Conservation (phyloP, 2,888 invertebrate genomes). For the Heliothis peltigera region DNA sequence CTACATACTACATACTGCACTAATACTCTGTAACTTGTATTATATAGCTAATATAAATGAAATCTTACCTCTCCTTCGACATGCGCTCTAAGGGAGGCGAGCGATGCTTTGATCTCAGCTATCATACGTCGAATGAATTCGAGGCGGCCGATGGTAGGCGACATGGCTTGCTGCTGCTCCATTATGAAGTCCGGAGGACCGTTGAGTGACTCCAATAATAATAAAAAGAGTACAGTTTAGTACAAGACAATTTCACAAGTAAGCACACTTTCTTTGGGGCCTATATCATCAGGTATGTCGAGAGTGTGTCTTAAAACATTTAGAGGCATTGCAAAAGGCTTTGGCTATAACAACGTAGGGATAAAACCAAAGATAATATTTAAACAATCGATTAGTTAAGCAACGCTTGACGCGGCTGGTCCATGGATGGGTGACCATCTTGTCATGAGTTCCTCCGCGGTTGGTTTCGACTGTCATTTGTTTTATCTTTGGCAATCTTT, state of each 20-base stretch:
- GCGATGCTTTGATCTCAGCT: slow-evolving; percentile 70
- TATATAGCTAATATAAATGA: background rate
- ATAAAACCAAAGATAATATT: too few relatives aligned
- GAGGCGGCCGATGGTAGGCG: slow-evolving; percentile 77
- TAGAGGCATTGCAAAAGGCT: too few relatives aligned
- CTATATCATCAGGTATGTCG: too few relatives aligned
- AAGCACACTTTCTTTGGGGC: too few relatives aligned
- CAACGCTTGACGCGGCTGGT: too few relatives aligned
- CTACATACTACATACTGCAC: slow-evolving; percentile 21
- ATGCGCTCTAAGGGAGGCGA: slow-evolving; percentile 65
- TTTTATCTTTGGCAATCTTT: too few relatives aligned
- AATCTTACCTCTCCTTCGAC: slow-evolving; percentile 62
- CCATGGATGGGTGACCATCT: too few relatives aligned
- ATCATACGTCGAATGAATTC: slow-evolving; percentile 75
- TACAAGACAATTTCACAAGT: background rate
- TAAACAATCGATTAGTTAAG: too few relatives aligned
- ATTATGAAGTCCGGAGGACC: slow-evolving; percentile 62
- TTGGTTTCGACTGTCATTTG: too few relatives aligned
- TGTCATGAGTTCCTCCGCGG: too few relatives aligned
- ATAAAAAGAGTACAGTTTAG: slow-evolving; percentile 20
- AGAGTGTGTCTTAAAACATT: too few relatives aligned
- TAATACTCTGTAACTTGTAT: slow-evolving; percentile 23
- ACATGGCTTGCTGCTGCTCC: slow-evolving; percentile 65
- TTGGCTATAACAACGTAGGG: too few relatives aligned
- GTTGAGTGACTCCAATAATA: slow-evolving; percentile 58